Percentiles rank a stretch among this genome's conserved stretches.
phyloP scores from a whole-genome alignment of 2,797 vertebrate genomes.

The Cichlasoma orientale region DNA sequence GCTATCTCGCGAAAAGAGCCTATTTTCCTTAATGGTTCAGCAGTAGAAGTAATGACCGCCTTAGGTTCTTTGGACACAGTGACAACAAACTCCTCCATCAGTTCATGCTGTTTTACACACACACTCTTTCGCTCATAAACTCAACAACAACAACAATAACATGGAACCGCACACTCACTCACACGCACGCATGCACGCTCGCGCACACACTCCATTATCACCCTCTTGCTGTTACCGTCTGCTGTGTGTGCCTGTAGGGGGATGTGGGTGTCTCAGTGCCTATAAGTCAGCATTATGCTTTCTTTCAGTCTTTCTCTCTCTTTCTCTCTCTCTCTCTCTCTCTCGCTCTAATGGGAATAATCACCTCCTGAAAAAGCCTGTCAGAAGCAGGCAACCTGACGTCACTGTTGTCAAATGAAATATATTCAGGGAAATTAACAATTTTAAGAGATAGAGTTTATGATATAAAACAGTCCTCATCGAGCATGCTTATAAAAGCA shows the following conservation, averaged over 20 bases:
- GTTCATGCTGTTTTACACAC: constrained; percentile 45
- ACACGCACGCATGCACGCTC: constrained; percentile 12
- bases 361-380: constrained; percentile 20
- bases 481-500: too few relatives aligned
- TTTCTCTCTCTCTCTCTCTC: too few relatives aligned
- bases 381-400: constrained; percentile 11
- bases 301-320: not conserved
- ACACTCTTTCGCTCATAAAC: constrained; percentile 1
- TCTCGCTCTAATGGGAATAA: not conserved
- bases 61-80: constrained; percentile 58
- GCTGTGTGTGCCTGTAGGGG: constrained; percentile 44
- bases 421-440: constrained; percentile 6
- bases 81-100: constrained; percentile 56
- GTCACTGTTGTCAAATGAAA: constrained; percentile 8
- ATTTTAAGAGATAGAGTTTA: not conserved
- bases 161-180: constrained; percentile 13
- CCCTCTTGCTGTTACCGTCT: constrained; percentile 46
- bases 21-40: constrained; percentile 71
- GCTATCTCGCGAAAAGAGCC: constrained; percentile 50
- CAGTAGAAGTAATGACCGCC: constrained; percentile 68
- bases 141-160: constrained; percentile 6
- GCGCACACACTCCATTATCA: constrained; percentile 39
- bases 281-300: constrained; percentile 14
- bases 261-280: constrained; percentile 23
- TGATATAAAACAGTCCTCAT: not conserved